Conservation (phyloP, 1,140 invertebrate genomes). For the Pseudomyrmex flavicornis region DNA sequence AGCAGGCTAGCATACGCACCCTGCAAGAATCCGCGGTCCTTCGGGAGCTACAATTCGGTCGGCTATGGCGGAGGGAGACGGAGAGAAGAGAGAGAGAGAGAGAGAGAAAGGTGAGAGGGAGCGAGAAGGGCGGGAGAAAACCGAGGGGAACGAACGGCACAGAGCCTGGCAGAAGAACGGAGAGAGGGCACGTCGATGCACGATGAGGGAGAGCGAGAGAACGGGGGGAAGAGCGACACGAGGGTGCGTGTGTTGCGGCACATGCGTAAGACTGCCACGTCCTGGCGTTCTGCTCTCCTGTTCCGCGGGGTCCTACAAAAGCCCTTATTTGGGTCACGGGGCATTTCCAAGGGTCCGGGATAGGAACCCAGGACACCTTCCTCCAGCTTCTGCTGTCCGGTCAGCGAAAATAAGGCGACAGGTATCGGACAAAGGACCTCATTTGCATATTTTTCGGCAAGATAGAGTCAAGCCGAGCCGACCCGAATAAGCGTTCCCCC, state of each 20-base stretch:
- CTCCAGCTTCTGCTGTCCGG: constrained; percentile 76
- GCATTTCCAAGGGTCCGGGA: constrained; percentile 70
- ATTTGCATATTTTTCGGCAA: constrained; percentile 83
- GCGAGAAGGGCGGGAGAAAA: not conserved
- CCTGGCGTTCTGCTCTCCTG: constrained; percentile 79
- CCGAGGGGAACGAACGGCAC: constrained; percentile 13
- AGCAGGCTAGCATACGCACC: constrained; percentile 83
- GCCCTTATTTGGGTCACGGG: constrained; percentile 85
- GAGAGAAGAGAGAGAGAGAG: constrained; percentile 7
- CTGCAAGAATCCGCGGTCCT: constrained; percentile 71
- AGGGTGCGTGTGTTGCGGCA: constrained; percentile 64
- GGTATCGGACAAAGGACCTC: constrained; percentile 84
- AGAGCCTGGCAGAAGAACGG: constrained; percentile 41
- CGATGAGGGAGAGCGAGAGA: constrained; percentile 28
- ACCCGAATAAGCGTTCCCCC: constrained; percentile 10
- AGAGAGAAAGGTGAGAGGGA: not conserved
- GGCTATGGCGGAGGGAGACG: constrained; percentile 36
- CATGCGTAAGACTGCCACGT: constrained; percentile 69
- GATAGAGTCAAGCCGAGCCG: constrained; percentile 2
- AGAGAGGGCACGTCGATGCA: constrained; percentile 8
- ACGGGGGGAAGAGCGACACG: constrained; percentile 1
- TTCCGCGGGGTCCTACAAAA: constrained; percentile 84
- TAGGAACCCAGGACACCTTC: constrained; percentile 67
- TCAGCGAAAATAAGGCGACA: constrained; percentile 83
- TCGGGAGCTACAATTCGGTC: constrained; percentile 67